phyloP scores from a whole-genome alignment of 1,140 invertebrate genomes.

The Holotrichia oblita region DNA sequence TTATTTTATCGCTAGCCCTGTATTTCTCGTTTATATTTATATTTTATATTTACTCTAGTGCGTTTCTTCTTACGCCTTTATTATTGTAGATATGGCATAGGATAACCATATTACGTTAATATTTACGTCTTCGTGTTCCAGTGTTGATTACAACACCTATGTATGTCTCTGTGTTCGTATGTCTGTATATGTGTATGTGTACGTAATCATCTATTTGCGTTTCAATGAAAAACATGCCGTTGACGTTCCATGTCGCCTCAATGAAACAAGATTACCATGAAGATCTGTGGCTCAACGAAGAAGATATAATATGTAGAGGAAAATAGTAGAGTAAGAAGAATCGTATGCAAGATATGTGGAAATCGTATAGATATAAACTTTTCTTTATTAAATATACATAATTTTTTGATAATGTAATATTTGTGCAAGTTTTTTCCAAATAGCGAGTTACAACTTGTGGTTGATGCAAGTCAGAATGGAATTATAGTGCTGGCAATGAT shows the following conservation, averaged over 20 bases:
- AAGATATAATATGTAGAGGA: no score
- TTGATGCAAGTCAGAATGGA: no score
- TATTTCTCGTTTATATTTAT: conserved; percentile 14
- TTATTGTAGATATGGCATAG: conserved; percentile 1
- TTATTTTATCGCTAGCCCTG: neutral
- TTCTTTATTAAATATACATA: no score
- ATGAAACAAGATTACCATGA: no score
- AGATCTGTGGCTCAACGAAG: no score
- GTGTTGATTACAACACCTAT: neutral
- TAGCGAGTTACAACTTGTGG: no score
- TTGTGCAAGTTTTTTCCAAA: no score
- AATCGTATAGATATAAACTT: no score
- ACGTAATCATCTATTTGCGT: conserved; percentile 12
- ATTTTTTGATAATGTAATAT: no score
- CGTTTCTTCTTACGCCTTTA: neutral
- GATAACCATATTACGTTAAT: conserved; percentile 13
- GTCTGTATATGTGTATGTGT: neutral
- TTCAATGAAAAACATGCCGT: neutral
- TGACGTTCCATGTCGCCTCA: neutral
- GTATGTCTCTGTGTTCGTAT: neutral
- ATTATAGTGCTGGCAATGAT: no score
- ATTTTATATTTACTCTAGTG: conserved; percentile 14
- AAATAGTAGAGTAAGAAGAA: no score
- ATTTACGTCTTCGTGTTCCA: conserved; percentile 11
- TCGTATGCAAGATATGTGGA: no score